Percentiles rank a stretch among this genome's conserved stretches.
These are phyloP conservation scores for Tipula vernalis DNA, from an alignment of 2,888 invertebrate species.

Conservation along the genomic window DNA sequence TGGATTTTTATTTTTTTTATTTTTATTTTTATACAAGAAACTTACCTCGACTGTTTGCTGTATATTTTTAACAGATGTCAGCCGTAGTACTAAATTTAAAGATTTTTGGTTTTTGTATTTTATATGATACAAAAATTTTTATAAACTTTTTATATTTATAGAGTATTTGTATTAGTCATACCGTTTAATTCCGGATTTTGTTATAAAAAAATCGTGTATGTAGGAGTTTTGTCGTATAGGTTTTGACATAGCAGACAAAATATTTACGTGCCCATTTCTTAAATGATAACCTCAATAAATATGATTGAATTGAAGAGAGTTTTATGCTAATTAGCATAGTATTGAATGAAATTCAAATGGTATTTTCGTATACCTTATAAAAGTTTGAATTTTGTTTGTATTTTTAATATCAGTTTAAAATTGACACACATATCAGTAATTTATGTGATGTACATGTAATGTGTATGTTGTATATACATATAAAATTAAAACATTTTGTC, in stretches of 20 bases:
- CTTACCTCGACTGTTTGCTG: neutral
- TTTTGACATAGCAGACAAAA: neutral
- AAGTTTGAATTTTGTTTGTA: neutral
- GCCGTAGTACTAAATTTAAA: neutral
- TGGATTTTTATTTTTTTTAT: neutral
- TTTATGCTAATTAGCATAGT: neutral
- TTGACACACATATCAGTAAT: neutral
- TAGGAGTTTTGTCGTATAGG: neutral
- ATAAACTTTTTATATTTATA: neutral
- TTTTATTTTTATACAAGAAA: neutral
- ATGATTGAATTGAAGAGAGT: neutral
- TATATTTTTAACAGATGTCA: neutral
- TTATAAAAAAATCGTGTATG: neutral
- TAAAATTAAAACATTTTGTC: neutral
- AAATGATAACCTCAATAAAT: neutral
- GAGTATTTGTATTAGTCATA: neutral
- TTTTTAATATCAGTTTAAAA: neutral
- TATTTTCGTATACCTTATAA: neutral
- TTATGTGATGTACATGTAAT: neutral
- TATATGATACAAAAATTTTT: neutral
- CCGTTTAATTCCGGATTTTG: neutral
- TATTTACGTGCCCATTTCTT: neutral
- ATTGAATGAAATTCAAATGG: neutral
- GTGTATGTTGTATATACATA: neutral
- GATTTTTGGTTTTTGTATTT: neutral